These are phyloP conservation scores for Rhinichthys osculus DNA, from an alignment of 2,797 vertebrate genomes.

Conservation along the genomic window DNA sequence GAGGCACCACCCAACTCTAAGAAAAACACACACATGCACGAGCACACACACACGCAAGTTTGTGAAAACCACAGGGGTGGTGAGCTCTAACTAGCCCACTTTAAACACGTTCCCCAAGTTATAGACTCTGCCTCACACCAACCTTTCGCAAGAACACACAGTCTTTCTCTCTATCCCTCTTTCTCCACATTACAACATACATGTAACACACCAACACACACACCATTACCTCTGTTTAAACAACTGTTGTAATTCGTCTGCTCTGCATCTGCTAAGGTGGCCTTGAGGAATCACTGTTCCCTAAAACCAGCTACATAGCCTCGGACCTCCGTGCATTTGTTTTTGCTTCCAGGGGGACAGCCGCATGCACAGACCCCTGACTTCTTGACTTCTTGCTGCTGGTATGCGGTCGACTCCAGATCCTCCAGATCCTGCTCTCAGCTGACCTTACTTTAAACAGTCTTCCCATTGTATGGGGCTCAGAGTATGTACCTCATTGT, in stretches of 20 bases:
- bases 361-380: constrained; percentile 33
- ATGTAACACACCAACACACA: constrained; percentile 45
- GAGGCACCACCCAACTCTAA: constrained; percentile 53
- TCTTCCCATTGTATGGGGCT: constrained; percentile 49
- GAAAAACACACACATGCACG: constrained; percentile 30
- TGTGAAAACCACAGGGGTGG: constrained; percentile 65
- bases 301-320: background rate
- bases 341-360: constrained; percentile 41
- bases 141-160: constrained; percentile 51
- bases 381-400: constrained; percentile 49
- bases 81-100: constrained; percentile 66
- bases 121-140: constrained; percentile 53
- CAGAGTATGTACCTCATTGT: constrained; percentile 28
- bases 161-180: constrained; percentile 40
- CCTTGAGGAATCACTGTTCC: constrained; percentile 13
- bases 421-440: constrained; percentile 30
- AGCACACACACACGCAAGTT: constrained; percentile 30
- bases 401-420: constrained; percentile 44
- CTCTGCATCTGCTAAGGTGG: constrained; percentile 22
- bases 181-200: constrained; percentile 61
- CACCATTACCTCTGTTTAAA: constrained; percentile 34
- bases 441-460: constrained; percentile 52
- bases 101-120: constrained; percentile 67
- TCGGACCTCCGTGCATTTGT: constrained; percentile 18
- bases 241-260: constrained; percentile 10